phyloP scores from a whole-genome alignment of 1,140 invertebrate genomes.

The Drosophila ficusphila region DNA sequence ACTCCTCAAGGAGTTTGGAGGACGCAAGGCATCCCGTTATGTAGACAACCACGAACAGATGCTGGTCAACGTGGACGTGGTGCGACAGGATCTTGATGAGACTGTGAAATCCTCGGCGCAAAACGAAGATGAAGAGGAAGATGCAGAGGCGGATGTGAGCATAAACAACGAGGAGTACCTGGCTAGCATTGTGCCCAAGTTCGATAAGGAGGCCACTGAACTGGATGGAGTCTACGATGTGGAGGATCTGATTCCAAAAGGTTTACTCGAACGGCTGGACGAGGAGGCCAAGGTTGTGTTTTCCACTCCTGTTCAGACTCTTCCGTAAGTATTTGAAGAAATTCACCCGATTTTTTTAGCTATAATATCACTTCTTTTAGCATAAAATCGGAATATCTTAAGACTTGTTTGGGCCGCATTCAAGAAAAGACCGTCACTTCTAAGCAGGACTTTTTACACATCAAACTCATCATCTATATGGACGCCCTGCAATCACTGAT shows the following conservation, averaged over 20 bases:
- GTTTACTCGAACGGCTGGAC: constrained; percentile 65
- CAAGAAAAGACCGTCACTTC: constrained; percentile 39
- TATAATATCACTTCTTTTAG: constrained; percentile 15
- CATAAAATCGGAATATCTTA: constrained; percentile 69
- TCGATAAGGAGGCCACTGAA: constrained; percentile 60
- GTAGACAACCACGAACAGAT: constrained; percentile 65
- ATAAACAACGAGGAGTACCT: constrained; percentile 56
- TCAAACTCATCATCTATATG: constrained; percentile 80
- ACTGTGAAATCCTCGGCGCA: constrained; percentile 53
- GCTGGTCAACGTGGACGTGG: constrained; percentile 72
- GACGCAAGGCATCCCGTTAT: constrained; percentile 69
- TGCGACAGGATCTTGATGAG: constrained; percentile 69
- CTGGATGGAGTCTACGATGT: constrained; percentile 61
- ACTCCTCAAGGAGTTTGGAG: constrained; percentile 74
- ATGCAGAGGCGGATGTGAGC: constrained; percentile 44
- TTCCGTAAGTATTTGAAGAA: constrained; percentile 63
- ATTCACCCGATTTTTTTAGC: neutral
- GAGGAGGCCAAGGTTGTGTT: constrained; percentile 73
- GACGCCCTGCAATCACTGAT: constrained; percentile 71
- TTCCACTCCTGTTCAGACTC: constrained; percentile 29
- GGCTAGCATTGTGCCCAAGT: constrained; percentile 65
- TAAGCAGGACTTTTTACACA: constrained; percentile 51
- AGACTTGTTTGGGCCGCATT: constrained; percentile 49
- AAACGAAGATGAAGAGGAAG: constrained; percentile 30
- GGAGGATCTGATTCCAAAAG: constrained; percentile 58